Evolutionary conservation across 1,140 invertebrate genomes (phyloP), one percentile per base, ranked within the genome.

Genomic region (Bicyclus anynana): DNA sequence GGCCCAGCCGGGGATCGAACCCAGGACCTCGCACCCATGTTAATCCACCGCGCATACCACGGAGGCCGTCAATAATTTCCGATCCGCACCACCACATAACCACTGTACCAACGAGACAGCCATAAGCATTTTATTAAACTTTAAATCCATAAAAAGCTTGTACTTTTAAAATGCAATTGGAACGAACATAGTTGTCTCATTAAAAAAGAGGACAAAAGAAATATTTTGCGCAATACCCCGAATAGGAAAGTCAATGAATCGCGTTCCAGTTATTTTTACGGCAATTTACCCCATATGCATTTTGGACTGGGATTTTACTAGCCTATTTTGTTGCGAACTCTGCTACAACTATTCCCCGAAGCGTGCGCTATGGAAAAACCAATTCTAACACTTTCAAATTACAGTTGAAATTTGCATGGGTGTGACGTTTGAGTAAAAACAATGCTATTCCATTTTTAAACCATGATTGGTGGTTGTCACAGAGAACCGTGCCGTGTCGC

Each of bases 391-490:
- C 9, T 1, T 18, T 20, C 1, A 0, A n/a, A 6, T 44, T 47
- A 46, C 2, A 37, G 27, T 54, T 47, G 12, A 33, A 47, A 18
- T 40, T 40, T 5, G 2, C 1, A 12, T 35, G 14, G 12, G 3
- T 0, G 7, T 10, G 23, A 20, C 9, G 50, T 16, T n/a, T 17
- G n/a, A n/a, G 18, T 53, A 60, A 54, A 54, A 58, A 58, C 53
- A 53, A 59, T 35, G 51, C 53, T 63, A 54, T 49, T 52, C 40
- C 33, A 35, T 59, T 59, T 47, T 53, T 49, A 60, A 40, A 54
- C 51, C 33, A 50, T 72, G 67, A 77, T 77, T 69, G 60, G 53
- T 53, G 62, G 64, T 71, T 71, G 70, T 73, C 70, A 77, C 64
- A 77, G 49, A 67, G 47, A 60, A 58, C 51, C 54, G 48, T 65